Base-by-base conservation (phyloP, 2,888 invertebrate species). In the Andricus curvator region DNA sequence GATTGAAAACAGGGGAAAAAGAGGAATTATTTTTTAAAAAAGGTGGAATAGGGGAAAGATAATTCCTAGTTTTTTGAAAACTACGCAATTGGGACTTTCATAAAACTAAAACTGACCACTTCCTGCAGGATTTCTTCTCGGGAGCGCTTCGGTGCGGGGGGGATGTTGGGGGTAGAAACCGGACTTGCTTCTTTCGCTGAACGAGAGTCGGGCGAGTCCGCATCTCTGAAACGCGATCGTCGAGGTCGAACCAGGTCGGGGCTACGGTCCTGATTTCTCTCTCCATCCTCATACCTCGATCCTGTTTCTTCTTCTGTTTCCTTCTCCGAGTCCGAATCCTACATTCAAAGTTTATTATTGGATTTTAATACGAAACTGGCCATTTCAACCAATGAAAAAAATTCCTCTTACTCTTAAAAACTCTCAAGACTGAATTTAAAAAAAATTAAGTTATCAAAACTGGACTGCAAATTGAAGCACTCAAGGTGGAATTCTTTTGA, bases 51-150 rank as follows among this genome's bases (percentile, higher is more conserved):
- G 8, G 37, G 8, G 6, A 37, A 37, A 6, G 6, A 8, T 37
- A 37, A 8, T 37, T 37, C 41, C 13, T 13, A 13, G 13, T 41
- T 41, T 13, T 41, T 41, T 11, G 41, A 13, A 41, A 41, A 11
- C 44, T 4, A 44, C 1, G 48, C 17, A 17, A 48, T 11, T 48
- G 48, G 48, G 11, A 48, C 3, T 51, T 77, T 15, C 5, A 25
- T 33, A 83, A 84, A 80, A 64, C 4, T 74, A 66, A 74, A 83
- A 92, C 93, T 93, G 91, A 96, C 96, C 93, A 96, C 94, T 93
- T 96, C 96, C 91, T 95, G 95, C 92, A 95, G 93, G 79, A 95
- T 93, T 89, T 96, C 95, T 88, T 95, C 95, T 82, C 93, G 94
- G 80, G 93, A 94, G 89, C 93, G 94, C 90, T 93, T 93, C 78